A percentile compares a stretch with the other conserved stretches of the same genome.
phyloP scores from a whole-genome alignment of 2,797 vertebrate genomes.

The Hapalemur alaotrensis region DNA sequence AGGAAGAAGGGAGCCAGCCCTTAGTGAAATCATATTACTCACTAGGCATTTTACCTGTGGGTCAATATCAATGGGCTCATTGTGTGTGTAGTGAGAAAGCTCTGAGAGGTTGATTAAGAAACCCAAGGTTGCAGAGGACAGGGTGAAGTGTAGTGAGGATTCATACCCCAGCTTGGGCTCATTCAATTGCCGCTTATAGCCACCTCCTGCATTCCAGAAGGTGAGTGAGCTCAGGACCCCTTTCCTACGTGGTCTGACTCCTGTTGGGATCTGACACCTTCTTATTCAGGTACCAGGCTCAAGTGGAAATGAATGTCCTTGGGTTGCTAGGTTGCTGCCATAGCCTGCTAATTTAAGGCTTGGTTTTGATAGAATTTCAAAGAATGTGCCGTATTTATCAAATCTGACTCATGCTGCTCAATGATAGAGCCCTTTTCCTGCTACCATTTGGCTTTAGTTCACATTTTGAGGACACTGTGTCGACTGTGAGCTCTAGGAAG shows the following conservation, averaged over 20 bases:
- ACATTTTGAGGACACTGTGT: background rate
- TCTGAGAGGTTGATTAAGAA: background rate
- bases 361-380: slow-evolving; percentile 65
- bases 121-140: background rate
- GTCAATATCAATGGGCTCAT: background rate
- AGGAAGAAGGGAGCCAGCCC: background rate
- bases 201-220: background rate
- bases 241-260: background rate
- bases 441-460: slow-evolving; percentile 42
- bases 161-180: background rate
- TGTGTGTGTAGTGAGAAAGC: background rate
- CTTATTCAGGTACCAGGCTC: background rate
- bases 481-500: background rate
- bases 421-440: slow-evolving; percentile 39
- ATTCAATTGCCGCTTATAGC: background rate
- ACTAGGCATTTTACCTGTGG: background rate
- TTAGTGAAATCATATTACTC: background rate
- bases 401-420: slow-evolving; percentile 60
- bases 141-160: background rate
- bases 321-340: slow-evolving; percentile 57
- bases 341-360: slow-evolving; percentile 62
- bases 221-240: background rate
- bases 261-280: background rate
- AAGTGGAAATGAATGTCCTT: background rate
- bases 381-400: slow-evolving; percentile 63